Evolutionary conservation across 2,797 vertebrate species (phyloP).

Genomic region (Gastrophryne carolinensis): DNA sequence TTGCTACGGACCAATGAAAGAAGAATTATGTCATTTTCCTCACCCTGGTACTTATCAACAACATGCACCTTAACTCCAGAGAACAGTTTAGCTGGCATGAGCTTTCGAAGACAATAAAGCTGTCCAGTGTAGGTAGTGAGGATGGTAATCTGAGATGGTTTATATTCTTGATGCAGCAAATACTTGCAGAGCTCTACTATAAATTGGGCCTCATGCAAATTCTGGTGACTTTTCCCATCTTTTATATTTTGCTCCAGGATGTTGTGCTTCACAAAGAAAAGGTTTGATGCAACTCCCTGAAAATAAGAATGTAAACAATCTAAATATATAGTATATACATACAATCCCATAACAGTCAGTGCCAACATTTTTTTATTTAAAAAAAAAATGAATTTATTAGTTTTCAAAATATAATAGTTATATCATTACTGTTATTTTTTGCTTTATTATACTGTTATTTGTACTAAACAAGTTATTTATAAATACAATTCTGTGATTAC

Average conservation of each 20-base stretch:
- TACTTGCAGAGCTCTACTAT: constrained; percentile 85
- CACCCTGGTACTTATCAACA: constrained; percentile 95
- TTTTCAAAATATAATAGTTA: too few relatives aligned
- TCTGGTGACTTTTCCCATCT: constrained; percentile 89
- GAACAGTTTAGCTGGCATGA: constrained; percentile 79
- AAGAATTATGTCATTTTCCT: constrained; percentile 94
- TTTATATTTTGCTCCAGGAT: constrained; percentile 77
- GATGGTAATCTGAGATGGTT: constrained; percentile 90
- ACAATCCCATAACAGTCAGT: too few relatives aligned
- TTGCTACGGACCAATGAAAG: constrained; percentile 93
- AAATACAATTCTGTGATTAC: too few relatives aligned
- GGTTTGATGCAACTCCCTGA: constrained; percentile 82
- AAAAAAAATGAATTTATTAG: too few relatives aligned
- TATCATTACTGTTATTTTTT: too few relatives aligned
- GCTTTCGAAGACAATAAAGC: constrained; percentile 80
- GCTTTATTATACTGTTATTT: too few relatives aligned
- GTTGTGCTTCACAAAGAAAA: constrained; percentile 88
- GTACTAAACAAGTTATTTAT: too few relatives aligned
- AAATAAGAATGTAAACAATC: constrained; percentile 17
- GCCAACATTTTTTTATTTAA: too few relatives aligned
- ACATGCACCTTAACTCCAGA: constrained; percentile 87
- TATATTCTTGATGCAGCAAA: constrained; percentile 83
- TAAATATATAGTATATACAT: too few relatives aligned
- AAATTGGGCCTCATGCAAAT: constrained; percentile 83
- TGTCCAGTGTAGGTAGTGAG: constrained; percentile 92